phyloP scores from a whole-genome alignment of 2,888 invertebrate species.

The Drosophila melanocephala region DNA sequence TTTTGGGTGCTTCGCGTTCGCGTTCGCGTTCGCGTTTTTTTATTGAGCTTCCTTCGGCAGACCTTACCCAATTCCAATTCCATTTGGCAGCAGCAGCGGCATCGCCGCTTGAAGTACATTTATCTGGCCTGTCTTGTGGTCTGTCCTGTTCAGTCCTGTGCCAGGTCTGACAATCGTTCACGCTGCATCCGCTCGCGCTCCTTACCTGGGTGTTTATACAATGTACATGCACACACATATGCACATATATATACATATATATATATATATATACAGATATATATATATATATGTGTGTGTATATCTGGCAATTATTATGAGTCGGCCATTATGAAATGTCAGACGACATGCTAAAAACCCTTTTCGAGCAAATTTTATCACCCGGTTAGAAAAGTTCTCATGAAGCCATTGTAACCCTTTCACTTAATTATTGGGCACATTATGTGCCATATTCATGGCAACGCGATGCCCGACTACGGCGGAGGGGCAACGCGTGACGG shows the following conservation, averaged over 20 bases:
- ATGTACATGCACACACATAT: not conserved
- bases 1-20: slow-evolving; percentile 21
- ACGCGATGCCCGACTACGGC: slow-evolving; percentile 36
- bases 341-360: slow-evolving; percentile 61
- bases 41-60: slow-evolving; percentile 42
- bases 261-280: not conserved
- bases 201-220: slow-evolving; percentile 36
- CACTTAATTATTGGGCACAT: slow-evolving; percentile 80
- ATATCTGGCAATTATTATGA: slow-evolving; percentile 64
- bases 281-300: slow-evolving; percentile 3
- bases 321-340: slow-evolving; percentile 68
- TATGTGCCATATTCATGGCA: slow-evolving; percentile 79
- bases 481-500: slow-evolving; percentile 8
- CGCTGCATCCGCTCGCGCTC: slow-evolving; percentile 41
- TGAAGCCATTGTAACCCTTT: slow-evolving; percentile 80
- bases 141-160: not conserved
- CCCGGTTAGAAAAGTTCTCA: slow-evolving; percentile 78
- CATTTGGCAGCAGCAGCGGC: slow-evolving; percentile 10
- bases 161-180: slow-evolving; percentile 16
- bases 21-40: slow-evolving; percentile 25
- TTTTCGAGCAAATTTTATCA: slow-evolving; percentile 68
- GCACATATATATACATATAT: not conserved
- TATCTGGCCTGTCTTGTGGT: slow-evolving; percentile 1
- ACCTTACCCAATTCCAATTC: not conserved
- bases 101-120: slow-evolving; percentile 37